phyloP scores from a whole-genome alignment of 2,888 invertebrate genomes.

The Pristionchus fissidentatus region DNA sequence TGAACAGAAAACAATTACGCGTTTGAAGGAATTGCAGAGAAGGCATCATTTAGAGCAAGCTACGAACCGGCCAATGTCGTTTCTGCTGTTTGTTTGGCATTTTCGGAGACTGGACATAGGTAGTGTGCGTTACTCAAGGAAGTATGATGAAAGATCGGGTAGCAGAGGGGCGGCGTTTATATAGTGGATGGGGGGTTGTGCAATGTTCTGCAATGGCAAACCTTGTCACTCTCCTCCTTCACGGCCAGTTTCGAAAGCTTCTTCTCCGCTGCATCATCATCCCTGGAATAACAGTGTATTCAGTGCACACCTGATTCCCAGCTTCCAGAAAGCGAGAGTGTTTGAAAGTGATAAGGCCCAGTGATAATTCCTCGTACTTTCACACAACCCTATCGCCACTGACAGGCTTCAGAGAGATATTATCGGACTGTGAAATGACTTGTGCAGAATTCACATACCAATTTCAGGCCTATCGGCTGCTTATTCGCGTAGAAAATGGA shows the following conservation, averaged over 20 bases:
- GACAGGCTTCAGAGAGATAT: neutral
- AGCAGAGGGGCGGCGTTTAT: too few species aligned
- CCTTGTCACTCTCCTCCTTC: constrained; percentile 53
- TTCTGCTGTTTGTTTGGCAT: too few species aligned
- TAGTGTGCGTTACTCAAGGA: neutral
- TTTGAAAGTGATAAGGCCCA: too few species aligned
- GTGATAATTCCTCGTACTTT: too few species aligned
- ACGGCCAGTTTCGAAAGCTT: constrained; percentile 54
- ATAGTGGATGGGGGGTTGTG: too few species aligned
- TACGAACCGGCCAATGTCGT: too few species aligned
- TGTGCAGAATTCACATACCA: neutral
- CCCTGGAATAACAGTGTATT: constrained; percentile 54
- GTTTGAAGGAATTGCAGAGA: too few species aligned
- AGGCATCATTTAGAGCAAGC: too few species aligned
- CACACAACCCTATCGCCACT: too few species aligned
- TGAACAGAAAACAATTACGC: neutral
- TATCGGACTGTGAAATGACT: neutral
- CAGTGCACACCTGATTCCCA: neutral
- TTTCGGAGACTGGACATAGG: neutral
- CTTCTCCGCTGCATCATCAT: constrained; percentile 64
- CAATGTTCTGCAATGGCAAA: too few species aligned
- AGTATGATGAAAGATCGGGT: neutral
- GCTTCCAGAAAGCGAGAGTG: neutral
- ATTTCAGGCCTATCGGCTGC: too few species aligned
- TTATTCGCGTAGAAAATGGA: neutral